phyloP scores from a whole-genome alignment of 2,113 vertebrate species.

The Melanerpes formicivorus region DNA sequence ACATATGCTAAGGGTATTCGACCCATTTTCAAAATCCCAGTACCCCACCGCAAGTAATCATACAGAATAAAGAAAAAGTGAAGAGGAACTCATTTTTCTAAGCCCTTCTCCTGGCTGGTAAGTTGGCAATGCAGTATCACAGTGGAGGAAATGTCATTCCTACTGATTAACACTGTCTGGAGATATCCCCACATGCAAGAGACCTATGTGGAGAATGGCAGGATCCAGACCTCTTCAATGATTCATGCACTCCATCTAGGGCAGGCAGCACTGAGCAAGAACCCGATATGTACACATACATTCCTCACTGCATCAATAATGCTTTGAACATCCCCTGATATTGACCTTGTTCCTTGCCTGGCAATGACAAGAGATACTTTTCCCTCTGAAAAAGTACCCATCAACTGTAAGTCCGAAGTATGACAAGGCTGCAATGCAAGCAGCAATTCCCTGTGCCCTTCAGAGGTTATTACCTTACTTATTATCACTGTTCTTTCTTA shows the following conservation, averaged over 20 bases:
- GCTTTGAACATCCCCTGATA: neutral
- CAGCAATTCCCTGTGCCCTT: neutral
- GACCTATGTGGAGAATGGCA: neutral
- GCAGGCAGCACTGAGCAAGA: neutral
- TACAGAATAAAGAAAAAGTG: neutral
- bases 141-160: neutral
- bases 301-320: neutral
- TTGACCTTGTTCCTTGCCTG: neutral
- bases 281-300: fast-evolving
- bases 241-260: neutral
- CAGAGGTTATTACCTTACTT: neutral
- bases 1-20: neutral
- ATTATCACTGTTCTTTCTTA: neutral
- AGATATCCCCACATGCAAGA: neutral
- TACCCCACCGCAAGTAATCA: neutral
- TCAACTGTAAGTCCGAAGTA: neutral
- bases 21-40: neutral
- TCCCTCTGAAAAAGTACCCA: neutral
- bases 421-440: neutral
- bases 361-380: neutral
- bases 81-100: neutral
- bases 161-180: neutral
- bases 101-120: neutral
- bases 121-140: neutral
- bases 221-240: neutral